Conservation (phyloP, 2,797 vertebrate genomes). For the Tangara arthus region DNA sequence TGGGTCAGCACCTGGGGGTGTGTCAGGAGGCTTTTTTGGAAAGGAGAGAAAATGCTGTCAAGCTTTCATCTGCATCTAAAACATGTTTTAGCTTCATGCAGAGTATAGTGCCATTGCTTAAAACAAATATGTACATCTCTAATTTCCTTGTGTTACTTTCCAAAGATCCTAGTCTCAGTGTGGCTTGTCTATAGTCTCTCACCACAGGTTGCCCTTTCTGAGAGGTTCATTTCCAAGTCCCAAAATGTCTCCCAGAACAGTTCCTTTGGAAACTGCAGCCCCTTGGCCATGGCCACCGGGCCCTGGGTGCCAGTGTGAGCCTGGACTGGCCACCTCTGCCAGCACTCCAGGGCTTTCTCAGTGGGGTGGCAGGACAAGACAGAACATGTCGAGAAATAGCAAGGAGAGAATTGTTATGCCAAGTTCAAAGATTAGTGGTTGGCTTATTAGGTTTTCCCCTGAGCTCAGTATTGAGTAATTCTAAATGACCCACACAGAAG, state of each 20-base stretch:
- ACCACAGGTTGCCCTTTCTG: not conserved
- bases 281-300: accelerated
- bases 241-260: not conserved
- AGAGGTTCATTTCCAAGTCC: not conserved
- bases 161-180: not conserved
- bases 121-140: not conserved
- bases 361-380: not conserved
- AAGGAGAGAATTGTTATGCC: not conserved
- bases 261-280: not conserved
- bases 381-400: not conserved
- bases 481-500: constrained; percentile 5
- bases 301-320: not conserved
- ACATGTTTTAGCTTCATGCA: not conserved
- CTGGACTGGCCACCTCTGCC: not conserved
- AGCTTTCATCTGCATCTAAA: not conserved
- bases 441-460: not conserved
- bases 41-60: not conserved
- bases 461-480: not conserved
- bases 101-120: not conserved
- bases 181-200: not conserved
- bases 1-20: not conserved
- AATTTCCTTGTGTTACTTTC: not conserved
- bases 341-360: not conserved
- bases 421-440: constrained; percentile 18
- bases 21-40: not conserved